phyloP scores from a whole-genome alignment of 2,113 vertebrate species.

The Parotia lawesii region DNA sequence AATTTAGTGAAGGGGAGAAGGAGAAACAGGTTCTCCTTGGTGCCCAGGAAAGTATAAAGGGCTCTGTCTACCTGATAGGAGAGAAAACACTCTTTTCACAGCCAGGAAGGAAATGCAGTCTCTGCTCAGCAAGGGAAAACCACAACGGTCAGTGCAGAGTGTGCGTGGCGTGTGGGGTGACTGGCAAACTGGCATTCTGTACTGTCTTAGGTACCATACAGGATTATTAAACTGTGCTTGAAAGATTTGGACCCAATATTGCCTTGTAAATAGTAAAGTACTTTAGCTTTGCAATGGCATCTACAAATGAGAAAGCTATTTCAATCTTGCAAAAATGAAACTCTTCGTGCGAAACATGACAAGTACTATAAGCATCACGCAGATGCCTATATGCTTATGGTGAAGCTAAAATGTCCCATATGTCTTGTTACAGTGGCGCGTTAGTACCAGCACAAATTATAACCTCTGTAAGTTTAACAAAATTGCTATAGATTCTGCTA shows the following conservation, averaged over 20 bases:
- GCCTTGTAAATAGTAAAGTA: not conserved
- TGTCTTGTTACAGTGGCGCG: not conserved
- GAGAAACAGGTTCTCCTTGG: not conserved
- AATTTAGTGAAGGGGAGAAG: not conserved
- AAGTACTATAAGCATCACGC: not conserved
- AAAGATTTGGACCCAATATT: not conserved
- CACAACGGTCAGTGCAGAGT: not conserved
- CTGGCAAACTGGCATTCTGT: not conserved
- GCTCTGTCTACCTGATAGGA: not conserved
- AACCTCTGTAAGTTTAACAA: not conserved
- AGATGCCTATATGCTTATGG: not conserved
- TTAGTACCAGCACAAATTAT: not conserved
- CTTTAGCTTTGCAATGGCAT: not conserved
- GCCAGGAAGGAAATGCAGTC: not conserved
- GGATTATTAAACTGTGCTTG: not conserved
- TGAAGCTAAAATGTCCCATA: not conserved
- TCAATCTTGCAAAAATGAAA: not conserved
- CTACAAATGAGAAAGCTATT: not conserved
- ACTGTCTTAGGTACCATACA: not conserved
- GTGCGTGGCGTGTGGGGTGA: fast-evolving
- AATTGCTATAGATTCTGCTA: not conserved
- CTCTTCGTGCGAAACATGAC: not conserved
- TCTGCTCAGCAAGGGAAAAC: not conserved
- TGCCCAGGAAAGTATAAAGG: not conserved
- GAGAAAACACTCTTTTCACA: not conserved